Evolutionary conservation across 2,113 vertebrate genomes (phyloP).

Genomic region (Myiagra hebetior): DNA sequence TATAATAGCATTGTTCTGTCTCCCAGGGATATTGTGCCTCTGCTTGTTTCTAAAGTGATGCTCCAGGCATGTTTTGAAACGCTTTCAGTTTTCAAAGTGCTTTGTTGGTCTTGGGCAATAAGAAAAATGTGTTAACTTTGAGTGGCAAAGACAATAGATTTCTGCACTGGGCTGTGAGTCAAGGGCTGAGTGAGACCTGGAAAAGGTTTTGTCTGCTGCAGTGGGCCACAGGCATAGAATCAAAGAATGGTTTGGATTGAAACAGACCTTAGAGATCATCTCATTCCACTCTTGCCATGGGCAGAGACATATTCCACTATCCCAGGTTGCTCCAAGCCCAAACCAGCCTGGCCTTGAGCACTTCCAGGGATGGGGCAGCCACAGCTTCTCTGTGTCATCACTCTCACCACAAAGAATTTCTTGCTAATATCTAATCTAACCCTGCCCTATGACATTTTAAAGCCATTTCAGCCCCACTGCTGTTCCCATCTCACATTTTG

Average conservation of each 20-base stretch:
- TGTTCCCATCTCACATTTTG: not conserved
- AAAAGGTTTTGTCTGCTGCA: not conserved
- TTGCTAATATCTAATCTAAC: not conserved
- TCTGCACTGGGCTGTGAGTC: not conserved
- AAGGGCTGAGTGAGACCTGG: not conserved
- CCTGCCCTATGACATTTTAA: not conserved
- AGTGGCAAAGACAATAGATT: not conserved
- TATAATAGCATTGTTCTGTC: conserved; percentile 59
- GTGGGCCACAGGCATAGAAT: not conserved
- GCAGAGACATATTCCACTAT: not conserved
- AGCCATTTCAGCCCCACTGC: not conserved
- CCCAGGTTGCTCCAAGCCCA: not conserved
- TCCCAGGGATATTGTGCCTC: not conserved
- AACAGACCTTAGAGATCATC: not conserved
- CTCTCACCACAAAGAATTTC: not conserved
- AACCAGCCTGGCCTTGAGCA: not conserved
- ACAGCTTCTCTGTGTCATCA: not conserved
- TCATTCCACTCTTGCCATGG: too few relatives aligned
- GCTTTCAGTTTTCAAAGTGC: conserved; percentile 11
- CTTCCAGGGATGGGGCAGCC: not conserved
- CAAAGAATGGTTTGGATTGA: not conserved
- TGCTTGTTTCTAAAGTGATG: conserved; percentile 51
- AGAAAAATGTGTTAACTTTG: not conserved
- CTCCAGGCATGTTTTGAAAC: conserved; percentile 49
- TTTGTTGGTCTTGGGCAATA: not conserved